Base-by-base conservation (phyloP, 2,888 invertebrate species). In the Polyommatus icarus region DNA sequence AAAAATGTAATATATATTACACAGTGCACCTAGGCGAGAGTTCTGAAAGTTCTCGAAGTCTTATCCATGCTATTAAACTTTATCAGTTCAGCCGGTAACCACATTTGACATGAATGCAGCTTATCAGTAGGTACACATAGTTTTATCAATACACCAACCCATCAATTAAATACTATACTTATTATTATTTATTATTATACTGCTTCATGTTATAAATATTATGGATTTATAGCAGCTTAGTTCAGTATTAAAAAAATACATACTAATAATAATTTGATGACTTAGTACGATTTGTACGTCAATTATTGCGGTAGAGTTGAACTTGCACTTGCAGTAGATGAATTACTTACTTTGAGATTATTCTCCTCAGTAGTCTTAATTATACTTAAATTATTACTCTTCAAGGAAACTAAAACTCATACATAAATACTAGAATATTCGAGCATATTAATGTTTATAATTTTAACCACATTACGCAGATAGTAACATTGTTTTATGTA, bases 371-470 rank as follows among this genome's bases (percentile, higher is more conserved):
- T 57, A 57, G 57, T 57, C n/a, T 59, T 59, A 24, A 61, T 54
- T 54, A 54, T 18, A 46, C 6, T 36, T 36, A 46, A 54, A 18
- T 18, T 54, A 4, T 18, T 54, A 3, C 50, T 50, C 4, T 12
- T 50, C 15, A 61, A 61, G 61, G 4, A 61, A 61, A 24, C 12
- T 61, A 61, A 2, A 61, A 12, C 18, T n/a, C 12, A 8, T 59
- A 20, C 46, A 46, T 46, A 46, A 1, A 40, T 40, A 40, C 40
- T 57, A 59, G 59, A 61, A 61, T 4, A 61, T 61, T 24, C 61
- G 15, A 67, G 67, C 15, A 67, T 67, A 67, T 32, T 32, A 67
- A 67, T 67, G 29, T 67, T 67, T 32, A 67, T 67, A 67, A 67
- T 67, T 67, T 15, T 32, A 67, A 67, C 32, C 29, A 18, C 67